Conservation (phyloP, 2,113 vertebrate species). For the Atlantisia rogersi region DNA sequence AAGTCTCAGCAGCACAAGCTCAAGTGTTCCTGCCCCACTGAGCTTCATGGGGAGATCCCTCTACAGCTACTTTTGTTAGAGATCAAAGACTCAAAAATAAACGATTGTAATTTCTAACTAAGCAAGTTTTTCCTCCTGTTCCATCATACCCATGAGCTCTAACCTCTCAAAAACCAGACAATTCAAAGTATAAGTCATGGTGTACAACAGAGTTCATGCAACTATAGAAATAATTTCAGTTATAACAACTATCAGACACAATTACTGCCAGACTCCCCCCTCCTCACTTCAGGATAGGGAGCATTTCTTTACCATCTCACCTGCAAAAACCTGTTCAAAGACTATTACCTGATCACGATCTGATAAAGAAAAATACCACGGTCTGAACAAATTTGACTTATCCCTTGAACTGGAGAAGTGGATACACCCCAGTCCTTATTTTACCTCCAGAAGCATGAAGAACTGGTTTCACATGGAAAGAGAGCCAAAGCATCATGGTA, state of each 20-base stretch:
- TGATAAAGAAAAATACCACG: not conserved
- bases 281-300: not conserved
- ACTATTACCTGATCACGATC: not conserved
- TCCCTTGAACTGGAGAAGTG: not conserved
- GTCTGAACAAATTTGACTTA: not conserved
- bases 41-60: not conserved
- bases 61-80: not conserved
- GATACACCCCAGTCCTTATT: slow-evolving; percentile 9
- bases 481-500: slow-evolving; percentile 11
- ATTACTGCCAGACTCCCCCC: not conserved
- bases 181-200: not conserved
- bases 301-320: not conserved
- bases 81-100: not conserved
- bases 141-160: not conserved
- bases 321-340: not conserved
- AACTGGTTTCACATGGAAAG: slow-evolving; percentile 47
- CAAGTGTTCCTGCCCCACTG: not conserved
- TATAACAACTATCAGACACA: not conserved
- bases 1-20: not conserved
- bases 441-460: not conserved
- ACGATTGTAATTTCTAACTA: not conserved
- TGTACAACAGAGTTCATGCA: not conserved
- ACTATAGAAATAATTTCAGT: not conserved
- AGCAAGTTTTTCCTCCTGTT: not conserved
- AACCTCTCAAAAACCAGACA: not conserved